These are phyloP conservation scores for Oryzias curvinotus DNA, from an alignment of 2,113 vertebrate genomes.

Conservation along the genomic window DNA sequence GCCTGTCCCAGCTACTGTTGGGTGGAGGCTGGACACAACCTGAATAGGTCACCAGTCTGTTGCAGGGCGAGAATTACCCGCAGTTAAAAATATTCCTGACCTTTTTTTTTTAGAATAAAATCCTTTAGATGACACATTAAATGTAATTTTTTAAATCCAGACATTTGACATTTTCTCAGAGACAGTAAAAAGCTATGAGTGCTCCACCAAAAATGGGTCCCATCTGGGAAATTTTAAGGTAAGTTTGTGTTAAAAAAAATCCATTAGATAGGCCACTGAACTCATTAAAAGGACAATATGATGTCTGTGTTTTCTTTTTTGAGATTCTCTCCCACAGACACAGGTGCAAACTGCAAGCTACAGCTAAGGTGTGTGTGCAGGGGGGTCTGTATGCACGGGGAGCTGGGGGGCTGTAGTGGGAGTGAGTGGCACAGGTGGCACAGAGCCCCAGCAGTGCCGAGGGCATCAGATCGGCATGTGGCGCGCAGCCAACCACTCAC, in stretches of 20 bases:
- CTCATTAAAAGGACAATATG: slow-evolving; percentile 46
- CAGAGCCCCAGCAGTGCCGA: slow-evolving; percentile 60
- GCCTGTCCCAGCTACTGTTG: too few species aligned
- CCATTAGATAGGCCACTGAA: slow-evolving; percentile 32
- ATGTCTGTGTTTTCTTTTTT: slow-evolving; percentile 42
- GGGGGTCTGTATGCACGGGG: slow-evolving; percentile 1
- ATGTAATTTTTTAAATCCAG: too few species aligned
- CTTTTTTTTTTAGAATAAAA: too few species aligned
- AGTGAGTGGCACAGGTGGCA: slow-evolving; percentile 78
- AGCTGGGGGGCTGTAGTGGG: slow-evolving; percentile 35
- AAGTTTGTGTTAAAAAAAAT: slow-evolving; percentile 26
- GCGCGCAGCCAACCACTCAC: slow-evolving; percentile 73
- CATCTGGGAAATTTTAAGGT: slow-evolving; percentile 22
- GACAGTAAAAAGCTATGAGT: too few species aligned
- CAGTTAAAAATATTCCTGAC: too few species aligned
- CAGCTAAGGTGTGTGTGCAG: slow-evolving; percentile 18
- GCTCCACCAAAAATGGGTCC: not conserved
- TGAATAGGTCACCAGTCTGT: too few species aligned
- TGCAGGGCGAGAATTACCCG: too few species aligned
- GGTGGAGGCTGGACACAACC: too few species aligned
- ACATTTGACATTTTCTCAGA: too few species aligned
- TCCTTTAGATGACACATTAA: too few species aligned
- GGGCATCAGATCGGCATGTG: slow-evolving; percentile 77
- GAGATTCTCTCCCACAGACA: slow-evolving; percentile 41
- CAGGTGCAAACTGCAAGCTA: slow-evolving; percentile 60